Percentiles rank a stretch among this genome's conserved stretches.
Conservation (phyloP, 2,888 invertebrate genomes). For the Nomada ruficornis region DNA sequence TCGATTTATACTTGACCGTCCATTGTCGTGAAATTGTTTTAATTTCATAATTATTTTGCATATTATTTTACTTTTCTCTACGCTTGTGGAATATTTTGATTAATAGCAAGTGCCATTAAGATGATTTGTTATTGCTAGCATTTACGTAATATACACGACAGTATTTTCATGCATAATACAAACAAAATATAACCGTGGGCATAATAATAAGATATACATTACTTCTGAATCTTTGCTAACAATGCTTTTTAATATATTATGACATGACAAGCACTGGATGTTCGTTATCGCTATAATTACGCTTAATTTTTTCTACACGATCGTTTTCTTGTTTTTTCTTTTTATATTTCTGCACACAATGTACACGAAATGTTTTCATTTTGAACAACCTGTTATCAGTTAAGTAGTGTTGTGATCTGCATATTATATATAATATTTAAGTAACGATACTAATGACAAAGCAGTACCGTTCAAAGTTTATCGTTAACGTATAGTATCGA, state of each 20-base stretch:
- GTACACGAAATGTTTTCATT: slow-evolving; percentile 44
- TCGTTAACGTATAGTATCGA: slow-evolving; percentile 15
- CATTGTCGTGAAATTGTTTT: slow-evolving; percentile 47
- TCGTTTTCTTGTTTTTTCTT: slow-evolving; percentile 18
- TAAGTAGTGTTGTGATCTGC: slow-evolving; percentile 11
- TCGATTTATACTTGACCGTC: slow-evolving; percentile 62
- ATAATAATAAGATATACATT: not conserved
- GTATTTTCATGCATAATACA: slow-evolving; percentile 24
- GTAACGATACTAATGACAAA: slow-evolving; percentile 8
- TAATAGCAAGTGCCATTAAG: slow-evolving; percentile 13
- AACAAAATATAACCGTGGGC: not conserved
- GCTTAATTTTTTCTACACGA: not conserved
- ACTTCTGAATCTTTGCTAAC: not conserved
- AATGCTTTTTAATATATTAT: not conserved
- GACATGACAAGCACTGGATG: slow-evolving; percentile 7
- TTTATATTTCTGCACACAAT: slow-evolving; percentile 16
- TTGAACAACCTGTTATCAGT: slow-evolving; percentile 25
- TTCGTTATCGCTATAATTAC: slow-evolving; percentile 17
- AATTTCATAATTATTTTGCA: not conserved
- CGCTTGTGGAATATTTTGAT: slow-evolving; percentile 10
- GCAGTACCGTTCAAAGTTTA: slow-evolving; percentile 25
- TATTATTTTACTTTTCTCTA: slow-evolving; percentile 2
- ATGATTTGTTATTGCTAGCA: not conserved
- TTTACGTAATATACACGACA: slow-evolving; percentile 6
- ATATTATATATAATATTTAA: slow-evolving; percentile 18